phyloP scores from a whole-genome alignment of 1,140 invertebrate species.

The Bilobella aurantiaca region DNA sequence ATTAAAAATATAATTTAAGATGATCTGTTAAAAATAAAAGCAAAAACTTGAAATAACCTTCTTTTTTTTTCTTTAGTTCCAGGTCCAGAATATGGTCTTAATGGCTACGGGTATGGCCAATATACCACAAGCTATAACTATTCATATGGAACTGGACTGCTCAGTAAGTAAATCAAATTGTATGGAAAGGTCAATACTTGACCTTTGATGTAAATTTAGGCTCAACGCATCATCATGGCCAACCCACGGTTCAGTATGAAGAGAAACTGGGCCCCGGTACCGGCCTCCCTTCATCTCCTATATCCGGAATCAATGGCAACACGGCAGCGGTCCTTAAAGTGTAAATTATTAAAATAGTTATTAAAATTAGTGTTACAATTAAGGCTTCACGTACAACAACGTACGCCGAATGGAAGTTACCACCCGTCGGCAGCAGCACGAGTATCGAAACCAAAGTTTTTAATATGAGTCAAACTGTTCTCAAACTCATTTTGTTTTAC shows the following conservation, averaged over 20 bases:
- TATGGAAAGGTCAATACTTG: background rate
- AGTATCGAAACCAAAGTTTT: constrained; percentile 16
- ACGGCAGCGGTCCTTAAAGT: constrained; percentile 12
- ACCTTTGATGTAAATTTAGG: background rate
- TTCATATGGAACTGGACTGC: constrained; percentile 29
- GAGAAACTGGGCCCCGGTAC: background rate
- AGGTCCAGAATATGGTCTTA: constrained; percentile 19
- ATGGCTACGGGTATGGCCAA: constrained; percentile 18
- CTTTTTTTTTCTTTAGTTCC: background rate
- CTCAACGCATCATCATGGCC: constrained; percentile 8
- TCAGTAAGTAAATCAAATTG: constrained; percentile 18
- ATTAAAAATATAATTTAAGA: too few species aligned
- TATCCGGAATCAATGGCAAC: constrained; percentile 11
- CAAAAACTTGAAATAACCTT: too few species aligned
- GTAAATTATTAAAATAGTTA: too few species aligned
- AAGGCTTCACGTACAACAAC: too few species aligned
- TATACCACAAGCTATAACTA: constrained; percentile 23
- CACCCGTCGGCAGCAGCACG: background rate
- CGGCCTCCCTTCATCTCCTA: constrained; percentile 5
- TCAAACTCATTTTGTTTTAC: background rate
- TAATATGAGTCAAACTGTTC: background rate
- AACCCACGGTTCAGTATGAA: constrained; percentile 1
- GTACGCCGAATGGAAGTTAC: background rate
- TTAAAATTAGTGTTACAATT: too few species aligned
- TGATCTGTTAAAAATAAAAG: too few species aligned